Percentiles rank a stretch among this genome's conserved stretches.
phyloP scores from a whole-genome alignment of 2,113 vertebrate species.

The Pachyramphus minor region DNA sequence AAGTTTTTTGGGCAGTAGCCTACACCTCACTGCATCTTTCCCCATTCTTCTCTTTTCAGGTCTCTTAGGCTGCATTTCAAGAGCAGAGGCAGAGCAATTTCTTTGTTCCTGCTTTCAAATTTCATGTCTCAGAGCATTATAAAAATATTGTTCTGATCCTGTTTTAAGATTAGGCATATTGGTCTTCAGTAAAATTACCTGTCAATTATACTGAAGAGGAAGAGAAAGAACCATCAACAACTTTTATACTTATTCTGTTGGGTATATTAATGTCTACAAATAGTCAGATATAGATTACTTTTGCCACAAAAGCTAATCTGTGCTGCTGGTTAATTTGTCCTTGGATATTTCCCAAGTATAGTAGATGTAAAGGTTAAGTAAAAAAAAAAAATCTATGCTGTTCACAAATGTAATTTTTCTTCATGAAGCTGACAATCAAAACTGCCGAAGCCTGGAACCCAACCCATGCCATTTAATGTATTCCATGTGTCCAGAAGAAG shows the following conservation, averaged over 20 bases:
- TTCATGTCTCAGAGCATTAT: not conserved
- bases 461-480: not conserved
- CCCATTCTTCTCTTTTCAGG: not conserved
- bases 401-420: not conserved
- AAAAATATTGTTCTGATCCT: not conserved
- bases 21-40: not conserved
- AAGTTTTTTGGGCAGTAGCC: not conserved
- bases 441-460: not conserved
- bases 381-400: not conserved
- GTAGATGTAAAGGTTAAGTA: not conserved
- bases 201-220: not conserved
- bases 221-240: not conserved
- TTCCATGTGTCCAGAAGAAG: not conserved
- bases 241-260: rapidly evolving
- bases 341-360: not conserved
- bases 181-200: not conserved
- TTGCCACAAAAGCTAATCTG: not conserved
- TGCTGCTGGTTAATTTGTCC: not conserved
- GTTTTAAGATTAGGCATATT: not conserved
- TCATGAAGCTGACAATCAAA: not conserved
- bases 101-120: not conserved
- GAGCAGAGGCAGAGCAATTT: not conserved
- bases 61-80: not conserved
- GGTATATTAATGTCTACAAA: not conserved
- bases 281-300: not conserved